Conservation (phyloP, 2,888 invertebrate species). For the Galerucella nymphaeae region DNA sequence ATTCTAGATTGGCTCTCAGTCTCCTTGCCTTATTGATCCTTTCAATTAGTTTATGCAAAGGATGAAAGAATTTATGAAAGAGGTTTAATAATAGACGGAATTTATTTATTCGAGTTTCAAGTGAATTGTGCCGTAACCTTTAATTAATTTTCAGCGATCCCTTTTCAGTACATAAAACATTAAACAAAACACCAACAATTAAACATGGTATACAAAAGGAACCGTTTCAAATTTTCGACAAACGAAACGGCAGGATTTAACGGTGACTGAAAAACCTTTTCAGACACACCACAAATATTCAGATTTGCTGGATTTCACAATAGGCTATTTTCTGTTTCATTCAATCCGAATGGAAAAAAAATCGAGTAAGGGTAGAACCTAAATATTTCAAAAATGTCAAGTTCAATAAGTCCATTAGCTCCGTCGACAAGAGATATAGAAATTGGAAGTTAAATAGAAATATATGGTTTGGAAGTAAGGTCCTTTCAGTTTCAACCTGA, state of each 20-base stretch:
- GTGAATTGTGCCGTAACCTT: background rate
- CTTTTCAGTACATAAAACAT: slow-evolving; percentile 21
- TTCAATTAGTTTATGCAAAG: too few relatives aligned
- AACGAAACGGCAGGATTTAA: slow-evolving; percentile 30
- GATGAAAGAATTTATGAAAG: too few relatives aligned
- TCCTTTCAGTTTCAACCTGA: background rate
- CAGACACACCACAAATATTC: slow-evolving; percentile 30
- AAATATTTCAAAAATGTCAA: slow-evolving; percentile 32
- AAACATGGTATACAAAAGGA: slow-evolving; percentile 25
- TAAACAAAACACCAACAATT: slow-evolving; percentile 29
- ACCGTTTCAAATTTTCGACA: slow-evolving; percentile 7
- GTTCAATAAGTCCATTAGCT: slow-evolving; percentile 35
- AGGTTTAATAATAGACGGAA: too few relatives aligned
- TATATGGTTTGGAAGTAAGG: background rate
- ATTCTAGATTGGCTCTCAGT: too few relatives aligned
- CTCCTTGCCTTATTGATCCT: too few relatives aligned
- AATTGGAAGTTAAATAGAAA: slow-evolving; percentile 22
- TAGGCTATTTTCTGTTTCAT: slow-evolving; percentile 36
- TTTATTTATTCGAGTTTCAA: background rate
- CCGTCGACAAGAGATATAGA: slow-evolving; percentile 14
- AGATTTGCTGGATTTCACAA: slow-evolving; percentile 30
- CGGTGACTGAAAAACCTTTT: slow-evolving; percentile 34
- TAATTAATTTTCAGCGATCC: background rate
- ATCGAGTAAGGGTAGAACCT: slow-evolving; percentile 28
- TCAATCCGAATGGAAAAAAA: slow-evolving; percentile 32